Evolutionary conservation across 2,888 invertebrate genomes (phyloP).

Genomic region (Dromius quadrimaculatus): DNA sequence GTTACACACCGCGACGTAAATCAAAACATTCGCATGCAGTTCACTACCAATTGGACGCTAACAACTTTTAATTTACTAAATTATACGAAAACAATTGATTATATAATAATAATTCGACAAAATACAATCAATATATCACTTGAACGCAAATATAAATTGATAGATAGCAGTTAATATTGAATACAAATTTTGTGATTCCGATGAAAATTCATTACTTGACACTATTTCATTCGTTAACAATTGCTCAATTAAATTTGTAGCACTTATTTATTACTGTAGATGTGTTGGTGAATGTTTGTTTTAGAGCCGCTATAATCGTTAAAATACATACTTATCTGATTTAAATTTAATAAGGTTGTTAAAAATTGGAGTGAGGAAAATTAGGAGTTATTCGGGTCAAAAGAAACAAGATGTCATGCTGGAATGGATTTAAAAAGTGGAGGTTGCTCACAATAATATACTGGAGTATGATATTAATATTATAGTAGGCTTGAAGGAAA

Average conservation of each 20-base stretch:
- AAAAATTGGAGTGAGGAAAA: too few species aligned
- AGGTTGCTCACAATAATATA: too few species aligned
- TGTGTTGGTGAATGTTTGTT: neutral
- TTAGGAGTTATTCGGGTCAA: too few species aligned
- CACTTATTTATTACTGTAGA: neutral
- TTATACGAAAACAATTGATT: slow-evolving; percentile 2
- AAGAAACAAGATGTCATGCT: too few species aligned
- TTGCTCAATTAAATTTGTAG: neutral
- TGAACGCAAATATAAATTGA: slow-evolving; percentile 15
- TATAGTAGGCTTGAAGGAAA: too few species aligned
- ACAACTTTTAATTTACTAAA: slow-evolving; percentile 20
- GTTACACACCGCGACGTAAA: too few species aligned
- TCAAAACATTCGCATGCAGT: too few species aligned
- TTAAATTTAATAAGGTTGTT: too few species aligned
- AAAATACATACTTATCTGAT: neutral
- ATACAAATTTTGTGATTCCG: neutral
- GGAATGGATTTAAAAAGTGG: too few species aligned
- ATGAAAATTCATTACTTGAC: slow-evolving; percentile 17
- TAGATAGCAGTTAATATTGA: neutral
- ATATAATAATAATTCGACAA: slow-evolving; percentile 21
- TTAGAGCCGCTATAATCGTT: neutral
- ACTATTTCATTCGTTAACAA: slow-evolving; percentile 22
- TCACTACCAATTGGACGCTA: neutral
- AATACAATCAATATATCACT: slow-evolving; percentile 11
- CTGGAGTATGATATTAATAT: too few species aligned